phyloP scores from a whole-genome alignment of 2,888 invertebrate species.

The Pammene aurita region DNA sequence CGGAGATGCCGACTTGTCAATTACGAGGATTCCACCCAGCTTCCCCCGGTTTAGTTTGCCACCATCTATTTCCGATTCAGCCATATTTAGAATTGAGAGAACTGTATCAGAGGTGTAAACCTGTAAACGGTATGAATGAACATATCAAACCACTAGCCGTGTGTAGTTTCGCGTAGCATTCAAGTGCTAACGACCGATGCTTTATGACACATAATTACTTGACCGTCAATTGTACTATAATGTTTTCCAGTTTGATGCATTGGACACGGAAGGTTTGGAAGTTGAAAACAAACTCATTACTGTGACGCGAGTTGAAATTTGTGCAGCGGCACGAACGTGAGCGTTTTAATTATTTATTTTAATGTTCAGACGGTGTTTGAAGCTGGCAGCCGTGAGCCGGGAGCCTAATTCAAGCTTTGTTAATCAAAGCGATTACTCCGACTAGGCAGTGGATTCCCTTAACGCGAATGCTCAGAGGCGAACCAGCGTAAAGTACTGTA shows the following conservation, averaged over 20 bases:
- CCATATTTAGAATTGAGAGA: slow-evolving; percentile 11
- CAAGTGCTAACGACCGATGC: slow-evolving; percentile 56
- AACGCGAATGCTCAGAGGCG: not conserved
- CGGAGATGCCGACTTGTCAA: slow-evolving; percentile 12
- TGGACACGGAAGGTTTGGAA: slow-evolving; percentile 46
- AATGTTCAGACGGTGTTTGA: slow-evolving; percentile 42
- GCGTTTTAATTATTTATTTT: slow-evolving; percentile 47
- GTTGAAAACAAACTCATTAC: slow-evolving; percentile 48
- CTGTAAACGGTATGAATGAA: not conserved
- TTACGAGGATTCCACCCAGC: slow-evolving; percentile 13
- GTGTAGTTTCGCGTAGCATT: slow-evolving; percentile 45
- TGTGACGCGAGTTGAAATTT: slow-evolving; percentile 41
- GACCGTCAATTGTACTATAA: slow-evolving; percentile 59
- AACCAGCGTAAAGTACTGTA: not conserved
- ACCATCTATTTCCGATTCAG: slow-evolving; percentile 16
- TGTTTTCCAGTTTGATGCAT: slow-evolving; percentile 57
- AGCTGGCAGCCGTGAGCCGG: slow-evolving; percentile 24
- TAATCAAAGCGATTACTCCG: slow-evolving; percentile 55
- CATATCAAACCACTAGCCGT: slow-evolving; percentile 17
- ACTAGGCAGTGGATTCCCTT: slow-evolving; percentile 24
- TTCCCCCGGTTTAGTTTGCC: slow-evolving; percentile 14
- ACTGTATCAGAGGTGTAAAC: slow-evolving; percentile 6
- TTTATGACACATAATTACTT: slow-evolving; percentile 63
- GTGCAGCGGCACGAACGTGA: slow-evolving; percentile 50
- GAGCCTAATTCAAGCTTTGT: slow-evolving; percentile 44